Base-by-base conservation (phyloP, 1,140 invertebrate species). In the Drosophila ironensis region DNA sequence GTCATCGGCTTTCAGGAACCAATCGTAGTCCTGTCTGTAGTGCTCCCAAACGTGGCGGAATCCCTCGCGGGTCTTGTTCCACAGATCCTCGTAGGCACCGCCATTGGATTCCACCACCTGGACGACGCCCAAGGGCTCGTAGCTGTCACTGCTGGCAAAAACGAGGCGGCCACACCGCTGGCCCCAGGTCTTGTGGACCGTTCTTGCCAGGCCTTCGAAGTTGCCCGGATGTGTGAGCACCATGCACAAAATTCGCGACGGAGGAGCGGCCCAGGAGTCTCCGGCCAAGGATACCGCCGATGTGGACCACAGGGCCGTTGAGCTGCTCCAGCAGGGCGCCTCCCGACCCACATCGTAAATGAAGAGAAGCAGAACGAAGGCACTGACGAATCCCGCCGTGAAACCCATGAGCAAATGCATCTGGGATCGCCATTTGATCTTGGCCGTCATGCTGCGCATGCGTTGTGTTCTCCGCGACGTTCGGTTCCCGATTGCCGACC, bases 161-260 rank as follows among this genome's bases (percentile, higher is more conserved):
- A 98, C 80, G 1, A 97, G 77, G 51, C 93, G 94, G 86, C 97
- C 97, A 87, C 98, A 99, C 17, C 97, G 91, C 84, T 94, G 94
- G 0, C 96, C 97, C 98, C 98, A 99, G 0, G 98, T 99, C 1
- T 95, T 94, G 89, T 97, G 96, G 0, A 99, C 96, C 74, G 98
- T 96, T 20, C 92, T 92, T 0, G 97, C 97, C 89, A 97, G 96
- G 38, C 92, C 95, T 70, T 96, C 91, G 82, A 99, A 95, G 87
- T 97, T 98, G 28, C 93, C 92, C 1, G 97, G 97, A 46, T 94
- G 93, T 0, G 98, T 99, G 94, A 99, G 95, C 4, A 99, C 92
- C 97, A 97, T 99, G 89, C 98, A 99, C 0, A 99, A 91, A 0
- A 99, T 94, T 37, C 96, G 92, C 94, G 92, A 81, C 93, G 8